A percentile compares a stretch with the other conserved stretches of the same genome.
These are phyloP conservation scores for Drosophila teissieri DNA, from an alignment of 1,140 invertebrate genomes.

Conservation along the genomic window DNA sequence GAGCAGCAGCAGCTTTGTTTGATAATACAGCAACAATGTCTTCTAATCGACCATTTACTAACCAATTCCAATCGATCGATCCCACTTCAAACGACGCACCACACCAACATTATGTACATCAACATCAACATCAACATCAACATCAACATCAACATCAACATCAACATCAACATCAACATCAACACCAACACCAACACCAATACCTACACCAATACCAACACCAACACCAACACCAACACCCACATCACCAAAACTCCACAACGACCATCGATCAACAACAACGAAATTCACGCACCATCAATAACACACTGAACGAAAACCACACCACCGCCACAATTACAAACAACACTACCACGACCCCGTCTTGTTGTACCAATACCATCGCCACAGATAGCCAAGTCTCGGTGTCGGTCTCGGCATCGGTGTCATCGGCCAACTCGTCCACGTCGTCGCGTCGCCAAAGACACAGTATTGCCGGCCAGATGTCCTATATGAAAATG, in stretches of 20 bases:
- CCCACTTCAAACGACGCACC: constrained; percentile 46
- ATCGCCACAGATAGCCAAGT: constrained; percentile 82
- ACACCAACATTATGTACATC: constrained; percentile 18
- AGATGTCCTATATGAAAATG: constrained; percentile 96
- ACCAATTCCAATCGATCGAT: constrained; percentile 52
- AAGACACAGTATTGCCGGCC: constrained; percentile 96
- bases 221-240: constrained; percentile 17
- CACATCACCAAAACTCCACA: constrained; percentile 13
- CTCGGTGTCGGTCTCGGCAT: constrained; percentile 73
- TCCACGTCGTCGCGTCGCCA: constrained; percentile 89
- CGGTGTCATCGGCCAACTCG: constrained; percentile 76
- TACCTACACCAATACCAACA: constrained; percentile 13
- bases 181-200: constrained; percentile 10
- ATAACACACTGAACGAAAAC: constrained; percentile 14
- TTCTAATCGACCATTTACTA: constrained; percentile 54
- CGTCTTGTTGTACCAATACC: constrained; percentile 62
- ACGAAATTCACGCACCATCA: constrained; percentile 16
- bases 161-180: constrained; percentile 8
- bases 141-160: constrained; percentile 10
- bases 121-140: constrained; percentile 20
- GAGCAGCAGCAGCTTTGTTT: constrained; percentile 51
- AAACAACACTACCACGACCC: constrained; percentile 41
- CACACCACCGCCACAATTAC: constrained; percentile 34
- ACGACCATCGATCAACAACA: constrained; percentile 15
- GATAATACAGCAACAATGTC: constrained; percentile 52